phyloP scores from a whole-genome alignment of 1,140 invertebrate genomes.

The Odontomachus brunneus region DNA sequence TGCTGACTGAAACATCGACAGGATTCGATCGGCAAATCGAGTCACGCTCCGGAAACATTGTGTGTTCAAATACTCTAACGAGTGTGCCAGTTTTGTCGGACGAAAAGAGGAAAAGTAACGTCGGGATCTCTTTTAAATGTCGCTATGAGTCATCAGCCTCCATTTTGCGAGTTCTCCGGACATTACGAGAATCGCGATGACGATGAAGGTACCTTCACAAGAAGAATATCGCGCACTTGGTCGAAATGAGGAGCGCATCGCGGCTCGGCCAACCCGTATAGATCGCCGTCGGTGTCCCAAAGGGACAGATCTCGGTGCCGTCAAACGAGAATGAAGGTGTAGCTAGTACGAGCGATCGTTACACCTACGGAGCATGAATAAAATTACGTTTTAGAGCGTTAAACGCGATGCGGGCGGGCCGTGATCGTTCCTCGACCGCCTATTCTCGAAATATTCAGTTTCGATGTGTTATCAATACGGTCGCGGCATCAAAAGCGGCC shows the following conservation, averaged over 20 bases:
- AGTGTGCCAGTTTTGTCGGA: neutral
- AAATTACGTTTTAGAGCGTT: conserved; percentile 25
- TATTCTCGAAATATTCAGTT: conserved; percentile 46
- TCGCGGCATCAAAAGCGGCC: conserved; percentile 31
- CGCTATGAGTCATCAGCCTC: neutral
- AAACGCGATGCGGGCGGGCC: conserved; percentile 8
- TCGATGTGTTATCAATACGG: conserved; percentile 31
- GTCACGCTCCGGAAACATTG: neutral
- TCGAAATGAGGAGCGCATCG: too few relatives aligned
- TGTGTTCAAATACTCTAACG: conserved; percentile 2
- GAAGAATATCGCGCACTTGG: too few relatives aligned
- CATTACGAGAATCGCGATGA: too few relatives aligned
- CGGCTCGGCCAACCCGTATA: too few relatives aligned
- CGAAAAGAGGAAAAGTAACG: neutral
- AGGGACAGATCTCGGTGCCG: neutral
- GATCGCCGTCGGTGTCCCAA: neutral
- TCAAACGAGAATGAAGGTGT: neutral
- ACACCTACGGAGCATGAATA: neutral
- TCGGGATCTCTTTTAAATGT: neutral
- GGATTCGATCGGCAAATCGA: neutral
- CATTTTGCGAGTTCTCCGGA: too few relatives aligned
- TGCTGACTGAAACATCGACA: neutral
- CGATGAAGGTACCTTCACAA: too few relatives aligned
- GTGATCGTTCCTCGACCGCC: conserved; percentile 20
- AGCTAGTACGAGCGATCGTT: neutral